Evolutionary conservation across 2,113 vertebrate genomes (phyloP), one percentile per base, ranked within the genome.

Genomic region (Hucho hucho): DNA sequence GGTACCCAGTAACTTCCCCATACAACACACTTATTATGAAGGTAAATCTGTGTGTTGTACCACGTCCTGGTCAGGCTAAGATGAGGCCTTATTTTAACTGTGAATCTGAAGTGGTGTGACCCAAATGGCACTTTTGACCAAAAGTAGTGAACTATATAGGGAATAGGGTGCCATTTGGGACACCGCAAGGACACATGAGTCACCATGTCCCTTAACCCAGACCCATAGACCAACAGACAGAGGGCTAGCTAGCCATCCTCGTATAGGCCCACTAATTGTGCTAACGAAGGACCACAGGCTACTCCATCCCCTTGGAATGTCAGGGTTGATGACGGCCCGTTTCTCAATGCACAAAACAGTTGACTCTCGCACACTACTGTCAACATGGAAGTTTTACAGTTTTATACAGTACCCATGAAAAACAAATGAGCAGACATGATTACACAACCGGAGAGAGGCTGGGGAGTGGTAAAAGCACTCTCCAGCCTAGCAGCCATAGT

Each of bases 201-300:
- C 58, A 73, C 32, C 32, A 25, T 47, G 16, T 64, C 29, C 59
- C 72, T 63, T 46, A 20, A 58, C 32, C 32, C 61, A 22, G 59
- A 58, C 59, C 29, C 9, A 24, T 20, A 59, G 74, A 59, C 11
- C 13, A 18, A 68, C 13, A 29, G 65, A 11, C 28, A 67, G 63
- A 64, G 63, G 24, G 63, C 26, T 58, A 43, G 49, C 65, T 69
- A 53, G 69, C 69, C 71, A 72, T 74, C 61, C 65, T 59, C 20
- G 64, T 47, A 24, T 14, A 59, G 18, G 47, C 13, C 22, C 69
- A 63, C 26, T 66, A 77, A 78, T 84, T 65, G 56, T 24, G 22
- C 56, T 72, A 81, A 79, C 69, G 75, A 83, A 80, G 59, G 49
- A 65, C 70, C 64, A 67, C 76, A 67, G 71, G 67, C 12, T 25